Conservation (phyloP, 2,888 invertebrate genomes). For the Aphodius sticticus region DNA sequence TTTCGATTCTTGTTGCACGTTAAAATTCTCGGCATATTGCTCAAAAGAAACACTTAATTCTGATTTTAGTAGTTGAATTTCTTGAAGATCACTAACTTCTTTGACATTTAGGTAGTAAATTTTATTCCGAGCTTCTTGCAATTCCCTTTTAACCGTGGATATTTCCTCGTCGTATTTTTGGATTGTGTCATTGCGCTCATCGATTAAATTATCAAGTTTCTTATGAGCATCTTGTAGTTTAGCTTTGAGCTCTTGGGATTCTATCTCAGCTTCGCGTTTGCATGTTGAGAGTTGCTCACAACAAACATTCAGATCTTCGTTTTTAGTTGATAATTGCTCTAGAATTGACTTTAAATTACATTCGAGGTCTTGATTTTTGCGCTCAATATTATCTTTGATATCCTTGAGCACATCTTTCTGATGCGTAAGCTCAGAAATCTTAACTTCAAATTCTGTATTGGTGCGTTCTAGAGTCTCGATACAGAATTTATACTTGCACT, state of each 20-base stretch:
- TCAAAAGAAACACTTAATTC: constrained; percentile 39
- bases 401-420: constrained; percentile 37
- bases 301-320: constrained; percentile 37
- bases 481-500: constrained; percentile 31
- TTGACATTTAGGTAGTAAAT: constrained; percentile 35
- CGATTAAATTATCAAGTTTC: constrained; percentile 38
- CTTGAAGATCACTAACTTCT: constrained; percentile 38
- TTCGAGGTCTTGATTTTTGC: constrained; percentile 40
- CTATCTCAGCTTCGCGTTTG: constrained; percentile 30
- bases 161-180: constrained; percentile 35
- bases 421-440: constrained; percentile 40
- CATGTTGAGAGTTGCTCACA: constrained; percentile 30
- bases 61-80: constrained; percentile 38
- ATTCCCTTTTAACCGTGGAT: constrained; percentile 37
- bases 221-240: constrained; percentile 37
- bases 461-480: constrained; percentile 34
- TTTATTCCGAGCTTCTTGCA: constrained; percentile 34
- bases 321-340: constrained; percentile 36
- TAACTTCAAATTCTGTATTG: constrained; percentile 35
- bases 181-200: constrained; percentile 29
- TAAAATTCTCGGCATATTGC: constrained; percentile 42
- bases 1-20: constrained; percentile 40
- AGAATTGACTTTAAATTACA: constrained; percentile 38
- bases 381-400: constrained; percentile 34
- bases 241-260: constrained; percentile 33